phyloP scores from a whole-genome alignment of 2,888 invertebrate genomes.

The Acanthacorydalis orientalis region DNA sequence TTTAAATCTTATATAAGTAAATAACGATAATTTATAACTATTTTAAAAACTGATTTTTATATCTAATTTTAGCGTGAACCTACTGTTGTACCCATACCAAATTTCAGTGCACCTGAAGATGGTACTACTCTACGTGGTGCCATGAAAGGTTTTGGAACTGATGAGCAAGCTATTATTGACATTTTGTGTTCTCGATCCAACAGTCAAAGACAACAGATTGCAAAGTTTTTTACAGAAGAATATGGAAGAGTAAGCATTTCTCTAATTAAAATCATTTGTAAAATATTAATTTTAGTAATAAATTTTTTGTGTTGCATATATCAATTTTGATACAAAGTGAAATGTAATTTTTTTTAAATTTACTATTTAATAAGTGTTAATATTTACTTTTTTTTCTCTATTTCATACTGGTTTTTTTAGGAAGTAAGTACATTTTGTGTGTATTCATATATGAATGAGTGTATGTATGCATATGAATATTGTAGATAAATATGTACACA shows the following conservation, averaged over 20 bases:
- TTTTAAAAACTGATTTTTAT: neutral
- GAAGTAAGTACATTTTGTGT: too few relatives aligned
- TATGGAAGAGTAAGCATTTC: slow-evolving; percentile 33
- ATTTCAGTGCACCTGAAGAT: slow-evolving; percentile 47
- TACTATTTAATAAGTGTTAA: too few relatives aligned
- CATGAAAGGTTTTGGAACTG: slow-evolving; percentile 63
- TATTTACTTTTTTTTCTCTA: neutral
- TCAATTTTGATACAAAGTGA: too few relatives aligned
- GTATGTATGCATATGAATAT: too few relatives aligned
- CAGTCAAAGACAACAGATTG: slow-evolving; percentile 52
- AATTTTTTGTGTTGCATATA: too few relatives aligned
- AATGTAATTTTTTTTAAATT: too few relatives aligned
- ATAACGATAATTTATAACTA: too few relatives aligned
- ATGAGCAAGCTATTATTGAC: slow-evolving; percentile 58
- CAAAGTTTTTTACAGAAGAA: slow-evolving; percentile 38
- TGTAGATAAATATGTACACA: too few relatives aligned
- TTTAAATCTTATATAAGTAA: too few relatives aligned
- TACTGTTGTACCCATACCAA: slow-evolving; percentile 37
- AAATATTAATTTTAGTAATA: neutral
- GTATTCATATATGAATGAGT: too few relatives aligned
- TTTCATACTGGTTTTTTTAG: neutral
- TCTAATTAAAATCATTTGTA: too few relatives aligned
- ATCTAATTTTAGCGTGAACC: slow-evolving; percentile 21
- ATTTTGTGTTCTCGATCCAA: slow-evolving; percentile 53
- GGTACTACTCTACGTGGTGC: slow-evolving; percentile 46